Evolutionary conservation across 2,888 invertebrate species (phyloP), one percentile per base, ranked within the genome.

Genomic region (Heliconius cydno): DNA sequence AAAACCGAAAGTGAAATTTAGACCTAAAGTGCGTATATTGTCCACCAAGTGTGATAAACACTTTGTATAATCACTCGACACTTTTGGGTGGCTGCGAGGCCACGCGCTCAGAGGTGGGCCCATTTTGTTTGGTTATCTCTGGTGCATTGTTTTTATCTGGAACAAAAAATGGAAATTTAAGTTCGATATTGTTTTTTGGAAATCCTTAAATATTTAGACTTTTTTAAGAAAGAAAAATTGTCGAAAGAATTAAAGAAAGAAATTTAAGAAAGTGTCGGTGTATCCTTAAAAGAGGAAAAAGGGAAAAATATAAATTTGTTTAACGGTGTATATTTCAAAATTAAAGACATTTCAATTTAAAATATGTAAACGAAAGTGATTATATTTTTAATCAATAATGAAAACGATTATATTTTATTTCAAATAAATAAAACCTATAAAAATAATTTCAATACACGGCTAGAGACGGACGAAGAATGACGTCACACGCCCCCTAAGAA

Each of bases 61-160:
- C 88, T 88, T 89, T 81, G 85, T 70, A 70, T 68, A 85, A 81
- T 86, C 87, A 89, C 87, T 87, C 71, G 77, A 77, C 84, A 83
- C 77, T 84, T 83, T 85, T 77, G 65, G 87, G 82, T 87, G 89
- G 89, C 89, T 88, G 84, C 88, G 88, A 0, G 91, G 93, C 94
- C 94, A 92, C 19, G 87, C 87, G 83, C 87, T 89, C 22, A 92
- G 82, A n/a, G 93, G 92, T 3, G 93, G 94, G 41, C 93, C 93
- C 94, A 94, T 93, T 79, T 84, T 89, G 82, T 70, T 70, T 15
- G 3, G 15, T 38, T 80, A 66, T 78, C 46, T 79, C 67, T 81
- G 80, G 82, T 75, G 80, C 70, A 79, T 79, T 81, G 79, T 80
- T 81, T 79, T 46, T 79, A 83, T 82, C 92, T 93, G 91, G 9